phyloP scores from a whole-genome alignment of 2,797 vertebrate species.

The Syndactyla subalaris region DNA sequence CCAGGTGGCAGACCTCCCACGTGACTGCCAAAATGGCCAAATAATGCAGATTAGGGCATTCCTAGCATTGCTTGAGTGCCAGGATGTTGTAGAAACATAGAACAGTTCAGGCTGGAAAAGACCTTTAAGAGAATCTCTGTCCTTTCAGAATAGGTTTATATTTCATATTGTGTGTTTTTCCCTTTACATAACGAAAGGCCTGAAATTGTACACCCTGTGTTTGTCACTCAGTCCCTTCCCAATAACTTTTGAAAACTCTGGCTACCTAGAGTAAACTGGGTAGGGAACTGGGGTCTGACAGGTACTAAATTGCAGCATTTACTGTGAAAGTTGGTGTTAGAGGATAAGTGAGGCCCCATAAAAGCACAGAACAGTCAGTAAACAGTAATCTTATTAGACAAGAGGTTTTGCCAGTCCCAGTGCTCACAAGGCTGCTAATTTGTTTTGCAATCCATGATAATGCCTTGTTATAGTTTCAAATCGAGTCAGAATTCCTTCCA shows the following conservation, averaged over 20 bases:
- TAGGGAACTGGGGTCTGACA: background rate
- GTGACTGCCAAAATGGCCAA: background rate
- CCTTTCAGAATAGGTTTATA: background rate
- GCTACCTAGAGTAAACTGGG: background rate
- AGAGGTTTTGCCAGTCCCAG: background rate
- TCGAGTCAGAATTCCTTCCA: too few species aligned
- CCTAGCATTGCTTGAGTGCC: background rate
- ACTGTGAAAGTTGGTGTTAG: background rate
- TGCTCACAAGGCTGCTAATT: background rate
- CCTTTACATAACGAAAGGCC: background rate
- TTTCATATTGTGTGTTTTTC: background rate
- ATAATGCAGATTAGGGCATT: background rate
- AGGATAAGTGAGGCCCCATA: fast-evolving
- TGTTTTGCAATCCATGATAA: background rate
- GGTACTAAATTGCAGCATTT: background rate
- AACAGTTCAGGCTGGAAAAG: background rate
- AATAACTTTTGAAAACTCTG: background rate
- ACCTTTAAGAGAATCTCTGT: background rate
- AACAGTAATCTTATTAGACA: background rate
- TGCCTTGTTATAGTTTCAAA: too few species aligned
- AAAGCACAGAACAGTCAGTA: background rate
- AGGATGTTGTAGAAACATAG: background rate
- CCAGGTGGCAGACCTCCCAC: background rate
- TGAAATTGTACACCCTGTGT: background rate
- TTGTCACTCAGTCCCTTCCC: background rate